phyloP scores from a whole-genome alignment of 2,888 invertebrate genomes.

The Bembecia ichneumoniformis region DNA sequence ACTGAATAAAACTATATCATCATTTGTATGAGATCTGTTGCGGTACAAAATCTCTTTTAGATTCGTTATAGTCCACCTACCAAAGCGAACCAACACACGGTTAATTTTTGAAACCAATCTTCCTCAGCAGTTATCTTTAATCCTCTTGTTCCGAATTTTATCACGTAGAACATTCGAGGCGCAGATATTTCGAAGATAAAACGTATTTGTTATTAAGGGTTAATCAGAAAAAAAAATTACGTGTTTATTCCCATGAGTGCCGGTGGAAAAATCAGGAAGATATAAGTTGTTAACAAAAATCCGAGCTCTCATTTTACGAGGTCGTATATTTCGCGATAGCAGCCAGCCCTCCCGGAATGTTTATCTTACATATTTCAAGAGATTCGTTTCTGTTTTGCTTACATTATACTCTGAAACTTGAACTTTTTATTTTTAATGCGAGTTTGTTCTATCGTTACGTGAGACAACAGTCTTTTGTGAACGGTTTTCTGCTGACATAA shows the following conservation, averaged over 20 bases:
- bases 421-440: neutral
- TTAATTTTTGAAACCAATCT: no score
- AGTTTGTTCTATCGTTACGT: neutral
- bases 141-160: no score
- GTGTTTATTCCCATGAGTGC: slow-evolving; percentile 26
- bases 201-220: neutral
- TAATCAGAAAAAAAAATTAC: slow-evolving; percentile 12
- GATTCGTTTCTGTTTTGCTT: slow-evolving; percentile 36
- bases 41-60: no score
- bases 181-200: no score
- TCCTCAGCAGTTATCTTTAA: no score
- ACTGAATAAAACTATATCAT: no score
- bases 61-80: no score
- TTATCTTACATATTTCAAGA: slow-evolving; percentile 35
- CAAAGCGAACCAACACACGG: no score
- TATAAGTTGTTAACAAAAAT: slow-evolving; percentile 30
- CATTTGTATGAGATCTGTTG: no score
- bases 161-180: no score
- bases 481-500: no score
- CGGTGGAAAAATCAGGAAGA: slow-evolving; percentile 28
- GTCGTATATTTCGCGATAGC: slow-evolving; percentile 36
- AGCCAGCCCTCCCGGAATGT: slow-evolving; percentile 12
- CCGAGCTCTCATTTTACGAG: slow-evolving; percentile 42
- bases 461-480: no score
- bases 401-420: slow-evolving; percentile 7